Base-by-base conservation (phyloP, 2,888 invertebrate species). In the Beris morrisii region DNA sequence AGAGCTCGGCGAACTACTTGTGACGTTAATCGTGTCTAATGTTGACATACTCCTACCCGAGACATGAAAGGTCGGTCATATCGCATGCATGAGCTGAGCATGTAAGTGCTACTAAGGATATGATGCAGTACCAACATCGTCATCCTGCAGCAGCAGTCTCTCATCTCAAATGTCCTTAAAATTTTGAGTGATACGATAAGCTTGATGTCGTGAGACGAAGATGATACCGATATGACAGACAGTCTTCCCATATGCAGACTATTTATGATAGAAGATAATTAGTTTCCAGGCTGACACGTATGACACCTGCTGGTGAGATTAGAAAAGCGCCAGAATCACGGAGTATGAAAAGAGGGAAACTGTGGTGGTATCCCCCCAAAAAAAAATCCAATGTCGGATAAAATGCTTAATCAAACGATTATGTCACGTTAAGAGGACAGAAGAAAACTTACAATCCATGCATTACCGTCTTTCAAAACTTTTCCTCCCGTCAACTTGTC, bases 341-440 rank as follows among this genome's bases (percentile, higher is more conserved):
- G 38, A 9, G 3, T 9, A 38, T 5, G 38, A 38, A 38, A 22
- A 22, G 22, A 22, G 22, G 9, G 38, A 38, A 38, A 38, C 38
- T 38, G 38, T 48, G 15, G n/a, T n/a, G n/a, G 22, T 22, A 22
- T 22, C 22, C 22, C n/a, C 22, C 22, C 22, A 22, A 22, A 22
- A 22, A 22, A 67, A 67, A 52, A 54, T 61, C 66, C 61, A 63
- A 54, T 67, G 64, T 55, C 55, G 66, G 69, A 69, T 69, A 69
- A 69, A 69, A 58, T 54, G 66, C 67, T 69, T 69, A 69, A 69
- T 69, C 69, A 69, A 69, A 69, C 69, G 69, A 69, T 67, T 69
- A 67, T 69, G 64, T 69, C 66, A 69, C 66, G 64, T 66, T 69
- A 69, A 69, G 66, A 67, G 61, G 63, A 64, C 63, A 54, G 58